Evolutionary conservation across 2,113 vertebrate genomes (phyloP), one percentile per base, ranked within the genome.

Genomic region (Strix aluco): DNA sequence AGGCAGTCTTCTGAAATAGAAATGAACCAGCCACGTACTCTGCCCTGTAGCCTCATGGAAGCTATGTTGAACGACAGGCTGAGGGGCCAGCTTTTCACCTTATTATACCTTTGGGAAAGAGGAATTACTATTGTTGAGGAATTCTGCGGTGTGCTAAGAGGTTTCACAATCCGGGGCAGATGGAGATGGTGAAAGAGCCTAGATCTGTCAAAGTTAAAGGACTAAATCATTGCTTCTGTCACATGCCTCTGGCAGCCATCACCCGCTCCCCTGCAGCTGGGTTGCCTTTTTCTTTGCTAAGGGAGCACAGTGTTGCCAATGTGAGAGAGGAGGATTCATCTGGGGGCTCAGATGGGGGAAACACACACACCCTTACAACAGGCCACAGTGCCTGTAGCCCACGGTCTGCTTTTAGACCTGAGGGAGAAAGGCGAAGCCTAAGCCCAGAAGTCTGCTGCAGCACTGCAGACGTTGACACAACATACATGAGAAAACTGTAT

Each of bases 401-500:
- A 23, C 1, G 1, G 25, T 27, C 34, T 52, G n/a, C 46, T 15
- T 65, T 44, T 30, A 70, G 30, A 74, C 3, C 23, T 16, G 54
- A 78, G 47, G 47, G 52, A 87, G 22, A 87, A 81, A 77, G 32
- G 2, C 8, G 25, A 61, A 66, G 32, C 2, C n/a, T 32, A 42
- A 62, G 25, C 34, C 57, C 18, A 42, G 38, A 51, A 54, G 14
- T 67, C 49, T 46, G 36, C 49, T 81, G 40, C 38, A 58, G 25
- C 36, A 42, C 42, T 44, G 15, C 29, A 38, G 52, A 19, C 30
- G 38, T 11, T 0, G 5, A 32, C 25, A 23, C 8, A 49, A 12
- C 25, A 17, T 1, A 3, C 0, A 1, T 22, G 12, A 58, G 30
- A 61, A 78, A 78, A 65, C 22, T 0, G 0, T 4, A 5, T 6